Evolutionary conservation across 2,113 vertebrate genomes (phyloP).

Genomic region (Vombatus ursinus): DNA sequence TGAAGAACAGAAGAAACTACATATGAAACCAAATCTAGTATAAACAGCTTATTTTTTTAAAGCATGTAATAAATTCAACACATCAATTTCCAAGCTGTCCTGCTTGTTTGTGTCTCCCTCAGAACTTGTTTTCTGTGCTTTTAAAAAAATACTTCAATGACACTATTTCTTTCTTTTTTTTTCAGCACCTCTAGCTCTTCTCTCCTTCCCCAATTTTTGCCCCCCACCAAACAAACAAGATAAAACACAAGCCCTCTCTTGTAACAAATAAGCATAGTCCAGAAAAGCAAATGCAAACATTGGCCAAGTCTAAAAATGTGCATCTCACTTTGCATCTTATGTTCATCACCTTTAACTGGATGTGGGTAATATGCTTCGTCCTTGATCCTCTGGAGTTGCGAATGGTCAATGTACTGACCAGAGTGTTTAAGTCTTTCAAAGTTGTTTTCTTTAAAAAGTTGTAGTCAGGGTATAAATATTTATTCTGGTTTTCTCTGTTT

Average conservation of each 20-base stretch:
- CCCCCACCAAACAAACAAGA: neutral
- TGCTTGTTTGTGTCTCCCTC: no score
- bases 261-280: neutral
- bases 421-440: neutral
- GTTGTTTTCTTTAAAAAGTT: neutral
- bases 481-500: neutral
- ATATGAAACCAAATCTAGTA: neutral
- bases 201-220: neutral
- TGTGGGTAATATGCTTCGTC: neutral
- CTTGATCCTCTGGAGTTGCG: neutral
- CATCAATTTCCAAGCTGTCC: no score
- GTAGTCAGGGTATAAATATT: neutral
- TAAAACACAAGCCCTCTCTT: neutral
- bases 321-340: neutral
- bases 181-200: neutral
- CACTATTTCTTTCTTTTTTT: neutral
- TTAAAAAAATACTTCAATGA: no score
- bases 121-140: no score
- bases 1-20: neutral
- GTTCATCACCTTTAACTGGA: neutral
- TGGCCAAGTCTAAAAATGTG: neutral
- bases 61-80: no score
- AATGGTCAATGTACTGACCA: neutral
- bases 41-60: no score
- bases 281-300: neutral